Percentiles rank a stretch among this genome's conserved stretches.
Conservation (phyloP, 2,113 vertebrate genomes). For the Terrapene triunguis region DNA sequence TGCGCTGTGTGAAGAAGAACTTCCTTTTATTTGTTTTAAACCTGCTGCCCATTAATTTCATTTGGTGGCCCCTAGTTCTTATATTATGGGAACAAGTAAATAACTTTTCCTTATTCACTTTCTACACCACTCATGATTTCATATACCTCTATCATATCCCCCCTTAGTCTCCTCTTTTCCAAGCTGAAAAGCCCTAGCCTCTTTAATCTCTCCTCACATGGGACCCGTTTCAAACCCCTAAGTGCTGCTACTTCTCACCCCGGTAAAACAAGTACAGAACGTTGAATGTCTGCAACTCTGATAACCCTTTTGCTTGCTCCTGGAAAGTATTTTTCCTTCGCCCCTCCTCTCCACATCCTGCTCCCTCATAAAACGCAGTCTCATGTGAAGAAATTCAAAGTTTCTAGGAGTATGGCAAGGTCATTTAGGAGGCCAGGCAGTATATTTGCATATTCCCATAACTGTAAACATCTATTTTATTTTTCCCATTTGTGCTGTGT, state of each 20-base stretch:
- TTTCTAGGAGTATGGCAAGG: neutral
- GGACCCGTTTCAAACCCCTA: too few species aligned
- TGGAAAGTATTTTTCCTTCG: neutral
- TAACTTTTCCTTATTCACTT: too few species aligned
- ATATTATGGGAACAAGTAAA: too few species aligned
- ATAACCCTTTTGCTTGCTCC: neutral
- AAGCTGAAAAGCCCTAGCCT: too few species aligned
- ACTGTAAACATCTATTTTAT: neutral
- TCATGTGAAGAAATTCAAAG: constrained; percentile 14
- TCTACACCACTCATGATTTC: too few species aligned
- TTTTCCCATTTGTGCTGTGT: constrained; percentile 12
- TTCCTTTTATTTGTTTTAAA: too few species aligned
- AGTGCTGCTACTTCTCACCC: neutral
- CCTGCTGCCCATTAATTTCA: too few species aligned
- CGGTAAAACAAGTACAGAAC: neutral
- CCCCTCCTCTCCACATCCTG: neutral
- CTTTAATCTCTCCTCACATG: too few species aligned
- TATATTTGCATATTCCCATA: constrained; percentile 60
- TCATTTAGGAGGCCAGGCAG: neutral
- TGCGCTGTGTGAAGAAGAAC: too few species aligned
- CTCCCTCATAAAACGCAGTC: neutral
- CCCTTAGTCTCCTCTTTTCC: too few species aligned
- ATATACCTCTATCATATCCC: too few species aligned
- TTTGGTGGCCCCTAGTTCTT: too few species aligned
- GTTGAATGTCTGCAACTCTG: neutral